phyloP scores from a whole-genome alignment of 2,888 invertebrate genomes.

The Caenorhabditis sinica region DNA sequence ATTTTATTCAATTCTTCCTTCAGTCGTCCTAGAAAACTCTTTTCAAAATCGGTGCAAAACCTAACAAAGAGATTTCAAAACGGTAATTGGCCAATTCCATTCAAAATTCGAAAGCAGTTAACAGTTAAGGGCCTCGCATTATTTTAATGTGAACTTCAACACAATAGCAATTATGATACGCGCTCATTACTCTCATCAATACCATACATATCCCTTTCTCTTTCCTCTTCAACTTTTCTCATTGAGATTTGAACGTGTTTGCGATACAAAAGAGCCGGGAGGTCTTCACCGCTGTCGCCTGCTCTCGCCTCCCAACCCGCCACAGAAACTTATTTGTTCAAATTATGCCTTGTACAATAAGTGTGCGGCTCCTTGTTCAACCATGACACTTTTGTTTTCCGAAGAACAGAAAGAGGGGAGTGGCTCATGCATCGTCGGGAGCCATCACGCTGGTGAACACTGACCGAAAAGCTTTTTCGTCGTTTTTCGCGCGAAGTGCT shows the following conservation, averaged over 20 bases:
- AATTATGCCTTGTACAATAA: constrained; percentile 60
- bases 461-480: constrained; percentile 30
- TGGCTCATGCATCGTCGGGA: constrained; percentile 36
- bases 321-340: constrained; percentile 63
- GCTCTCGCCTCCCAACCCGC: constrained; percentile 18
- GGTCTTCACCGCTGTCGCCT: constrained; percentile 31
- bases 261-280: constrained; percentile 58
- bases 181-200: constrained; percentile 20
- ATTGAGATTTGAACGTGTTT: constrained; percentile 55
- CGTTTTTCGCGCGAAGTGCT: constrained; percentile 35
- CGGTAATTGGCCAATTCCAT: not conserved
- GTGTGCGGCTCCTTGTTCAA: constrained; percentile 61
- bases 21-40: too few species aligned
- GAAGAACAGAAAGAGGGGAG: constrained; percentile 36
- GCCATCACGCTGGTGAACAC: constrained; percentile 17
- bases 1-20: too few species aligned
- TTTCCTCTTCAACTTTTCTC: constrained; percentile 31
- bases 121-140: not conserved
- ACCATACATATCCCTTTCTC: constrained; percentile 30
- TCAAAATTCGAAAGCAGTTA: not conserved
- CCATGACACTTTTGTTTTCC: constrained; percentile 65
- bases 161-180: constrained; percentile 9
- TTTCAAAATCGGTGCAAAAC: too few species aligned
- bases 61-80: not conserved
- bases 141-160: not conserved